Evolutionary conservation across 2,888 invertebrate genomes (phyloP), one percentile per base, ranked within the genome.

Genomic region (Pammene fasciana): DNA sequence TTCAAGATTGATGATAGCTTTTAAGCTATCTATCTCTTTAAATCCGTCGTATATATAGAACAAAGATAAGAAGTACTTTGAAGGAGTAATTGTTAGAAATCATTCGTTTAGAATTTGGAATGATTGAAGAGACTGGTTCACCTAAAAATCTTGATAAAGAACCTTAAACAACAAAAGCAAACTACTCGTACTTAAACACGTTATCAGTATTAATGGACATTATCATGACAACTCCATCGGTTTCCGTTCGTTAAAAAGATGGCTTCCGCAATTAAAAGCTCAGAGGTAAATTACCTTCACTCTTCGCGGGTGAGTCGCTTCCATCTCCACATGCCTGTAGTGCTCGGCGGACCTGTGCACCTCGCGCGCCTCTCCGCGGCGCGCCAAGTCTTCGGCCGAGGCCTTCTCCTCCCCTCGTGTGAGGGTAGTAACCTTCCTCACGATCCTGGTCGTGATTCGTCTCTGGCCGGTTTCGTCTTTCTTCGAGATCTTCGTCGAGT

Each of bases 351-450:
- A 93, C 72, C 94, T 93, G 76, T 94, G 94, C 72, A 95, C 90
- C 75, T 94, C 94, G 72, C 93, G 92, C 16, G 54, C 70, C 55
- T 70, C 70, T 8, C 94, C 94, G 68, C 94, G 91, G 82, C 94
- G 94, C 61, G 94, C 90, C 78, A 96, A 84, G 82, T 96, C 95
- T 82, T 97, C 96, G 46, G 95, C 93, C 38, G 94, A 93, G 73
- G 95, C 94, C 77, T 95, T 94, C 85, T 97, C 97, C 85, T 97
- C 97, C 50, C 97, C 97, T 14, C 97, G 94, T 73, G 97, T 96
- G 76, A 98, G 86, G 2, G 97, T 97, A 45, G 97, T 98, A 78
- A 98, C 97, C 87, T 97, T 97, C 73, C 97, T 94, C 64, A 97
- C 95, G 73, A 97, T 96, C 82, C 97, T 95, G 54, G 97, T 97